These are phyloP conservation scores for Athetis lepigone DNA, from an alignment of 2,888 invertebrate genomes.

Conservation along the genomic window DNA sequence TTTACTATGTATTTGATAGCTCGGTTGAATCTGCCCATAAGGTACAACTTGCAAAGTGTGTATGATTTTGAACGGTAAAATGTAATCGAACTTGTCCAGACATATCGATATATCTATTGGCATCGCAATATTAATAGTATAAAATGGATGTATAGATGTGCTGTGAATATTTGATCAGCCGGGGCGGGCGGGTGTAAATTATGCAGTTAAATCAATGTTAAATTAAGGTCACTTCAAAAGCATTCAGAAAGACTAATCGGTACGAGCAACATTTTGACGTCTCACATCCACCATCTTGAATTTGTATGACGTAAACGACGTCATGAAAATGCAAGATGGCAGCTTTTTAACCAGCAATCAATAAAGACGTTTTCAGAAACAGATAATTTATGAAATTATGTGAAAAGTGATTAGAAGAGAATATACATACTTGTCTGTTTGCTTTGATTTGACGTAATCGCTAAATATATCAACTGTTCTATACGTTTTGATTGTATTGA, in stretches of 20 bases:
- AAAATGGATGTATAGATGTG: conserved; percentile 35
- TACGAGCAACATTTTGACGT: too few relatives aligned
- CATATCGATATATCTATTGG: conserved; percentile 54
- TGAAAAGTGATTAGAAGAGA: too few relatives aligned
- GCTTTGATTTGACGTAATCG: too few relatives aligned
- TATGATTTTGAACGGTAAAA: conserved; percentile 8
- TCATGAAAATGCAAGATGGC: too few relatives aligned
- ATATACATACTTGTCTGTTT: too few relatives aligned
- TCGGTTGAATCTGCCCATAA: not conserved
- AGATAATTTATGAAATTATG: too few relatives aligned
- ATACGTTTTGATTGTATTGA: too few relatives aligned
- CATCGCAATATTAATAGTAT: conserved; percentile 35
- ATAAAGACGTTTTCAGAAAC: too few relatives aligned
- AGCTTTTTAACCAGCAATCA: too few relatives aligned
- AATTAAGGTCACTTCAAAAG: not conserved
- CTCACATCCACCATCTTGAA: too few relatives aligned
- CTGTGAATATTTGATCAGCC: conserved; percentile 14
- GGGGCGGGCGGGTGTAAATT: not conserved
- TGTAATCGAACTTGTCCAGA: conserved; percentile 7
- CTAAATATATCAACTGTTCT: too few relatives aligned
- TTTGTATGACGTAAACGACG: too few relatives aligned
- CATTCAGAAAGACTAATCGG: not conserved
- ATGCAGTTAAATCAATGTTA: not conserved
- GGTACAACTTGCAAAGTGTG: conserved; percentile 10
- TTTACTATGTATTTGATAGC: not conserved